Evolutionary conservation across 2,888 invertebrate genomes (phyloP), one percentile per base, ranked within the genome.

Genomic region (Drosophila histrio): DNA sequence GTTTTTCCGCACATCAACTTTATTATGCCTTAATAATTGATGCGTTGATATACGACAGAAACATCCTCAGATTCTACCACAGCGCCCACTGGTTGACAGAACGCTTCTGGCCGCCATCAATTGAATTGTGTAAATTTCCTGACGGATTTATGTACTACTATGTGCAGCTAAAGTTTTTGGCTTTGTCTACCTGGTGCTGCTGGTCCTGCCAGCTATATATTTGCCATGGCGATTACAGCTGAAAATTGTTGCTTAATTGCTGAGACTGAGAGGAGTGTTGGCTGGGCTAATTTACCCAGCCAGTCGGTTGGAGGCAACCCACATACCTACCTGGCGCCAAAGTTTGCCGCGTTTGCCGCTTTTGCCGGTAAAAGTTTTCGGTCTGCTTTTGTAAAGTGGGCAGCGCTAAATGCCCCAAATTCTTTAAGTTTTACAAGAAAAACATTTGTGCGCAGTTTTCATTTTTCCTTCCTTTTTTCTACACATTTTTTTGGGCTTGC

Each of bases 381-480:
- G 15, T 26, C 28, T 32, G 41, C 43, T 41, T 41, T 58, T 64
- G 68, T 61, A 60, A 78, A 71, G 63, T 63, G 82, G 87, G 70
- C 79, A 67, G 71, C 83, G 80, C 76, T 88, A 84, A 84, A 84
- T 84, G 79, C 80, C 73, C 79, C 72, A 84, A 88, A 88, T 88
- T 89, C 87, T 87, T 89, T 77, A 89, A 89, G 89, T 89, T 89
- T 74, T 72, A 76, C 76, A 76, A 75, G 85, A 72, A 79, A 83
- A 79, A 89, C 89, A 89, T 87, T 89, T 87, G 75, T 79, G 75
- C 71, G 70, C 82, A 73, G 76, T 78, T 80, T 79, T 69, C 65
- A 69, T 64, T 73, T 77, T 62, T 44, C 52, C 46, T 24, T 3
- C 21, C 17, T 6, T 36, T 63, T 58, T 38, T 26, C 28, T 19